Evolutionary conservation across 2,888 invertebrate species (phyloP), one percentile per base, ranked within the genome.

Genomic region (Hymenopus coronatus): DNA sequence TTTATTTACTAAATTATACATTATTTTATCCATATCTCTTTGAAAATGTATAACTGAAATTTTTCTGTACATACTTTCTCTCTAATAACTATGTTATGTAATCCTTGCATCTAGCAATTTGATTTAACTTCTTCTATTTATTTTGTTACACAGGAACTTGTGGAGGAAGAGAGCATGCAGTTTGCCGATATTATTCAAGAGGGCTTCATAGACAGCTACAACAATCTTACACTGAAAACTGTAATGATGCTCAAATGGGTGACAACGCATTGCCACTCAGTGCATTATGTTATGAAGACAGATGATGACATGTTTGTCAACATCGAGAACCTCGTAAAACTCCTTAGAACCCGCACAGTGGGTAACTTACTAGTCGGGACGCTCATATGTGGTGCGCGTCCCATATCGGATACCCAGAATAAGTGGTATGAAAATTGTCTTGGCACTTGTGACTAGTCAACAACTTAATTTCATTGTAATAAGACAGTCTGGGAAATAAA

Each of bases 281-380:
- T 95, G 0, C 95, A 95, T 84, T 98, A 96, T 93, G 94, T 98
- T 30, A 94, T 98, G 93, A 98, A 98, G 94, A 96, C 97, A 7
- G 98, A 98, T 91, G 98, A 98, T 91, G 98, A 98, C 91, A 97
- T 97, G 94, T 98, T 97, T 92, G 95, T 98, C 1, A 97, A 97
- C 93, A 94, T 97, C 89, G 95, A 96, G n/a, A 95, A 95, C 91
- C 93, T 97, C 33, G 92, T 96, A 88, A 92, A 92, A 90, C 91
- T 92, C 9, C 91, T 94, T 46, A 92, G 91, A 86, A 90, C 91
- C 28, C 88, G 82, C 81, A 89, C 46, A 92, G 93, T 82, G 94
- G 94, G 88, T 92, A 95, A 28, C 70, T 89, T 96, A 90, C 93
- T 98, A 85, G 94, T 96, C 20, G 98, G 98, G 0, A 96, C 96